These are phyloP conservation scores for Polypterus bichir DNA, from an alignment of 2,113 vertebrate genomes.

Conservation along the genomic window DNA sequence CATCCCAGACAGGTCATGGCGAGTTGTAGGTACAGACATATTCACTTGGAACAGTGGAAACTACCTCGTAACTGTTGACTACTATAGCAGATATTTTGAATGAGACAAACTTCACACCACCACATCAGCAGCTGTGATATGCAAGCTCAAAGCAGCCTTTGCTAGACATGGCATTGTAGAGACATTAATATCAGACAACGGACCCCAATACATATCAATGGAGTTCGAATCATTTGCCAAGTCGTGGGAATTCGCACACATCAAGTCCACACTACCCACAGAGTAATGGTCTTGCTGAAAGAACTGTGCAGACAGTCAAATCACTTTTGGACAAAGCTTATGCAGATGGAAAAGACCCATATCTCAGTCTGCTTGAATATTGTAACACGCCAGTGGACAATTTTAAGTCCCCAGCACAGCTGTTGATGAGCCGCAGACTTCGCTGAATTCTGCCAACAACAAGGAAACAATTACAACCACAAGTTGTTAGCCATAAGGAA, in stretches of 20 bases:
- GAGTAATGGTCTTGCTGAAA: too few relatives aligned
- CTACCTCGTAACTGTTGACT: neutral
- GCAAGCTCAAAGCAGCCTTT: neutral
- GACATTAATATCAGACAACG: constrained; percentile 3
- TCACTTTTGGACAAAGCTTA: too few relatives aligned
- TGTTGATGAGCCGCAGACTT: too few relatives aligned
- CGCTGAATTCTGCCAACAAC: too few relatives aligned
- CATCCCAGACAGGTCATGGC: constrained; percentile 1
- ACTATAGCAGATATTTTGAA: constrained; percentile 1
- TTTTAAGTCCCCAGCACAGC: too few relatives aligned
- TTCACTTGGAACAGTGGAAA: constrained; percentile 4
- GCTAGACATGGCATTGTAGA: neutral
- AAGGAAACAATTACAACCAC: too few relatives aligned
- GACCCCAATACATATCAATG: constrained; percentile 2
- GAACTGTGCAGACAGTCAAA: too few relatives aligned
- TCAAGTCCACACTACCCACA: constrained; percentile 2
- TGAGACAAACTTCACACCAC: too few relatives aligned
- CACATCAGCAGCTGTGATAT: constrained; percentile 1
- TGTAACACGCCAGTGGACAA: too few relatives aligned
- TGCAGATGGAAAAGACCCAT: too few relatives aligned
- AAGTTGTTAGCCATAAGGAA: too few relatives aligned
- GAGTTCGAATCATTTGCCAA: constrained; percentile 10
- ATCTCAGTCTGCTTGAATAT: too few relatives aligned
- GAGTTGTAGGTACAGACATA: neutral
- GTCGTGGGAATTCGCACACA: constrained; percentile 9